These are phyloP conservation scores for Lytechinus variegatus DNA, from an alignment of 35 echinoderm and acorn worm genomes.

Conservation along the genomic window DNA sequence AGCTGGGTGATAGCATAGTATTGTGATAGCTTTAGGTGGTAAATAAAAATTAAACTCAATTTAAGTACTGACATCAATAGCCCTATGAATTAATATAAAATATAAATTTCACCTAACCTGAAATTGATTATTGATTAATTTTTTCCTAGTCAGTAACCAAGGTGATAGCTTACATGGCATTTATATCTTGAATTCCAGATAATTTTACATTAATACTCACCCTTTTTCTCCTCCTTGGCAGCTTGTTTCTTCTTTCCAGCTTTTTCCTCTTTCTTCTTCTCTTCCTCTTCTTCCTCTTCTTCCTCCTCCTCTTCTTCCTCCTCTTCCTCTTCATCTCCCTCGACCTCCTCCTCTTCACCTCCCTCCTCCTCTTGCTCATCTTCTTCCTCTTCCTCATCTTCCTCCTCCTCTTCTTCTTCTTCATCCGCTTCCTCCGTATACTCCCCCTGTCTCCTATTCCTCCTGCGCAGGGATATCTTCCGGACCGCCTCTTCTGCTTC, in stretches of 20 bases:
- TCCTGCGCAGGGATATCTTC: conserved; percentile 38
- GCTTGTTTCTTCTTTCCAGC: neutral
- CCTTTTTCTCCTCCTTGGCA: neutral
- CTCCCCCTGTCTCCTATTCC: conserved; percentile 40
- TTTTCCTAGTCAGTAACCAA: no score
- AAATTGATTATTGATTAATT: no score
- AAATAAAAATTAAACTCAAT: no score
- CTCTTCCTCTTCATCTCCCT: conserved; percentile 6
- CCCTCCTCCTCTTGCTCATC: conserved; percentile 29
- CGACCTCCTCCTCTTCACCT: neutral
- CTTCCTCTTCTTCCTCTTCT: neutral
- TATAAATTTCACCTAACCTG: no score
- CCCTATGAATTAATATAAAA: no score
- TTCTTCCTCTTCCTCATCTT: conserved; percentile 28
- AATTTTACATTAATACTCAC: neutral
- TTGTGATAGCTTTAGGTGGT: no score
- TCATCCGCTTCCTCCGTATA: conserved; percentile 4
- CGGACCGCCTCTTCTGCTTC: conserved; percentile 48
- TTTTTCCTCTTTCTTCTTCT: neutral
- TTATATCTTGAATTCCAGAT: no score
- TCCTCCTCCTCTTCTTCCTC: neutral
- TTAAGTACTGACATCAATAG: no score
- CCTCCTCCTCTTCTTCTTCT: conserved; percentile 34
- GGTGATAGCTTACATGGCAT: no score
- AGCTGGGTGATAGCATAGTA: no score